A percentile compares a stretch with the other conserved stretches of the same genome.
These are phyloP conservation scores for Ameiurus melas DNA, from an alignment of 2,113 vertebrate species.

Conservation along the genomic window DNA sequence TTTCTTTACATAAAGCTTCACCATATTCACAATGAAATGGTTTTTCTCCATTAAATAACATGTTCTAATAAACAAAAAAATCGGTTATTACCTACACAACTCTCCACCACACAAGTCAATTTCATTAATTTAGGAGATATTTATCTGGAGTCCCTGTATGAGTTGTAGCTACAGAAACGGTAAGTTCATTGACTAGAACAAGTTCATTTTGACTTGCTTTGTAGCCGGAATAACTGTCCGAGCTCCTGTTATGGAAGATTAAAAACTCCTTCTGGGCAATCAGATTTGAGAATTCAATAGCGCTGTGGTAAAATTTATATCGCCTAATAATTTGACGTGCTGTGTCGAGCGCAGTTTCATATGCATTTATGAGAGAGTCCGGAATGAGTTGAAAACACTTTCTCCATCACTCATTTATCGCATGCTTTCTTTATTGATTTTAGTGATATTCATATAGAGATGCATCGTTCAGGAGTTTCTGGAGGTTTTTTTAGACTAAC, in stretches of 20 bases:
- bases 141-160: neutral
- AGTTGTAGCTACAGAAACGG: neutral
- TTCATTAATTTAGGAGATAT: neutral
- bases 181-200: neutral
- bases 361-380: neutral
- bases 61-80: too few species aligned
- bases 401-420: neutral
- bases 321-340: neutral
- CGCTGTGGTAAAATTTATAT: neutral
- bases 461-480: too few species aligned
- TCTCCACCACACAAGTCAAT: too few species aligned
- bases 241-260: neutral
- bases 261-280: neutral
- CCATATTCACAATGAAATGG: neutral
- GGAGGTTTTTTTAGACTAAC: too few species aligned
- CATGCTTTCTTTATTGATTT: neutral
- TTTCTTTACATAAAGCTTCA: neutral
- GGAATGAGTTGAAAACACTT: neutral
- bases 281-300: neutral
- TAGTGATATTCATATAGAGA: neutral
- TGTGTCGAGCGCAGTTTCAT: neutral
- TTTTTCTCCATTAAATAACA: neutral
- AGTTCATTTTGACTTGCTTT: neutral
- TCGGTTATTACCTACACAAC: too few species aligned
- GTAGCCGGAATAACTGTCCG: neutral